Base-by-base conservation (phyloP, 2,797 vertebrate genomes). In the Pseudopleuronectes americanus region DNA sequence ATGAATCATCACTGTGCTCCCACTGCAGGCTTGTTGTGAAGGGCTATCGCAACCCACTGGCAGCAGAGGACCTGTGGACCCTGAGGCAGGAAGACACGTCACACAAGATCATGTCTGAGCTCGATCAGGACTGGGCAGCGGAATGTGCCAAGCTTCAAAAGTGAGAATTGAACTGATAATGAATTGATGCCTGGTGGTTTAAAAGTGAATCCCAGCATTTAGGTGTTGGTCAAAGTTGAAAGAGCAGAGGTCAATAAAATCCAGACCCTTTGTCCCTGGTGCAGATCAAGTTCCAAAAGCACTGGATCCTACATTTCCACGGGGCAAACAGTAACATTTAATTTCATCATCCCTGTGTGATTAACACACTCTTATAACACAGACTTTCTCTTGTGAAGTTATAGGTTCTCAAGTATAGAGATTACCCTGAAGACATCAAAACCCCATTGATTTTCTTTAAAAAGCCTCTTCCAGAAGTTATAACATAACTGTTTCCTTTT, bases 61-160 rank as follows among this genome's bases (percentile, higher is more conserved):
- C 81, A 24, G 71, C 92, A 10, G 90, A 95, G 60, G 96, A 98
- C 83, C 87, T 99, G 75, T 99, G 97, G 97, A 91, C 93, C 0
- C 91, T 98, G 64, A 94, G 93, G 31, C 89, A 91, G 43, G 94
- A 96, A 56, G 96, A 98, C 79, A 95, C 92, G 0, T 97, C 97
- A 0, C 83, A 94, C 49, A 94, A 95, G 84, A 96, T 98, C 14
- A 94, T 98, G 73, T 92, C 95, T 12, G 93, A 92, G 71, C 89
- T 98, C 56, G 91, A 97, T 48, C 88, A 91, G 67, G 94, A 96
- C 24, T 99, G 96, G 97, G 92, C 80, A 0, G 91, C 89, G 6
- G 89, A 86, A 71, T 79, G 66, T 23, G 88, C 86, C 48, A 93
- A 87, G 63, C 83, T 84, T 36, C 90, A 90, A 80, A 90, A 94